Evolutionary conservation across 2,888 invertebrate species (phyloP), one percentile per base, ranked within the genome.

Genomic region (Melinaea marsaeus): DNA sequence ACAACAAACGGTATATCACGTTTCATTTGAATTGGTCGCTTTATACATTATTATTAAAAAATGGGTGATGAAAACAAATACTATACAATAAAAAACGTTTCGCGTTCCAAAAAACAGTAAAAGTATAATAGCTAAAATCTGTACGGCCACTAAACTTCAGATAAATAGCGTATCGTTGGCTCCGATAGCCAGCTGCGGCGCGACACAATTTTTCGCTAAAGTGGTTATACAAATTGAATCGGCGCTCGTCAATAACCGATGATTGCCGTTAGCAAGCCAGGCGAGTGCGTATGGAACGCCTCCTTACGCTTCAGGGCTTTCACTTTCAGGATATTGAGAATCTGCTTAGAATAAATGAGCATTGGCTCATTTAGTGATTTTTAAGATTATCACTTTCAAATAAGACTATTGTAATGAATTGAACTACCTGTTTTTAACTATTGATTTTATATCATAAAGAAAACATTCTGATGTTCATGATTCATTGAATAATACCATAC

Each of bases 161-260:
- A 69, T 68, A 66, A 70, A 71, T 71, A 60, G 67, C 66, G 62
- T 59, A 37, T 61, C 62, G 66, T 61, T 67, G 64, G 63, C 65
- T 56, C 62, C 72, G 85, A 85, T 84, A 85, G 76, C 79, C 88
- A 87, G 87, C 85, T 87, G 88, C 70, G 80, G 69, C 76, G 71
- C 71, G 78, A 84, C 84, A 90, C 90, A 91, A 91, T 91, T 91
- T 90, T 83, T 86, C 91, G 91, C 87, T 88, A 80, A 85, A 85
- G 75, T 84, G 89, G 81, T 78, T 82, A 75, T 83, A 81, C 80
- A 88, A 88, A 90, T 90, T 88, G 89, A 85, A 90, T 88, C 81
- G 80, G 73, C 74, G 78, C 71, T 74, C 73, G 74, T 74, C 72
- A 82, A 81, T 84, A 83, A 80, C 76, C 74, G 70, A 71, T 80